Evolutionary conservation across 30 jellyfish, hydroid and myxozoan species (phyloP).

Genomic region (Phacellophora camtschatica): DNA sequence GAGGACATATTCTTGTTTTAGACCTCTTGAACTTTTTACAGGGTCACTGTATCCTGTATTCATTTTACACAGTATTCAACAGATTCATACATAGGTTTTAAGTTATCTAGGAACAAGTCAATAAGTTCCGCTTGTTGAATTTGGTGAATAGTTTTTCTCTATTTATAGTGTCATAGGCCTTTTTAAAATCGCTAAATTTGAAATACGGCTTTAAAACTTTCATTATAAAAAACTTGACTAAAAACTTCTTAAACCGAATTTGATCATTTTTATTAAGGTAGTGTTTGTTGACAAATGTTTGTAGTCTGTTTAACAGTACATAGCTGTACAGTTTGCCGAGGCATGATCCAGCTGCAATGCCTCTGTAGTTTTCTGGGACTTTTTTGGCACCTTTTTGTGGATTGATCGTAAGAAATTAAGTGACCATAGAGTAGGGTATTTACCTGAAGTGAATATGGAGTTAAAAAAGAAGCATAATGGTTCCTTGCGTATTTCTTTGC

Average conservation of each 20-base stretch:
- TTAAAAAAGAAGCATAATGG: not conserved
- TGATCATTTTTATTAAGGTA: not conserved
- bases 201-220: too few relatives aligned
- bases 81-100: too few relatives aligned
- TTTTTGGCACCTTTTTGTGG: not conserved
- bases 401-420: not conserved
- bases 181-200: too few relatives aligned
- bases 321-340: not conserved
- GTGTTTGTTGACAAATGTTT: not conserved
- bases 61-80: too few relatives aligned
- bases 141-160: too few relatives aligned
- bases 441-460: not conserved
- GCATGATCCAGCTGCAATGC: conserved; percentile 1
- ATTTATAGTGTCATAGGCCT: too few relatives aligned
- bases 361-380: conserved; percentile 9
- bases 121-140: too few relatives aligned
- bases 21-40: too few relatives aligned
- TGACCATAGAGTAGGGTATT: not conserved
- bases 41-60: too few relatives aligned
- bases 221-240: too few relatives aligned
- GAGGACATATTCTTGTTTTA: too few relatives aligned
- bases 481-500: not conserved
- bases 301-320: not conserved
- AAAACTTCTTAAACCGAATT: not conserved
- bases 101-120: too few relatives aligned